Base-by-base conservation (phyloP, 1,140 invertebrate species). In the Diuraphis noxia region DNA sequence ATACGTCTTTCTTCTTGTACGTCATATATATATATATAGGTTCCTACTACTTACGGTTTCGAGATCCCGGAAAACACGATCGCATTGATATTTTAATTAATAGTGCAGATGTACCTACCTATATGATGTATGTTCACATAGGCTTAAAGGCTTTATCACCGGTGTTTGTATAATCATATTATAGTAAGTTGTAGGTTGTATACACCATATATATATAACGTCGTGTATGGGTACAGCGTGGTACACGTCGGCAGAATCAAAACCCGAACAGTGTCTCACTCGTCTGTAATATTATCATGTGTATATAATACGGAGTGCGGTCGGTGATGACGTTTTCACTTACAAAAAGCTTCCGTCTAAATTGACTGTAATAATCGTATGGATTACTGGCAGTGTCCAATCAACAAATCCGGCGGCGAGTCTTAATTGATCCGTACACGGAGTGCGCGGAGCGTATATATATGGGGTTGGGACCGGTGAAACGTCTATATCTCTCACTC, bases 401-500 rank as follows among this genome's bases (percentile, higher is more conserved):
- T 86, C 84, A 36, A 86, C 84, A 86, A 86, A 86, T 86, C 84
- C 84, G 43, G 84, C 84, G 43, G n/a, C 84, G 43, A 49, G 43
- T 86, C 84, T 86, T 86, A 86, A 86, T 86, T 86, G 84, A 86
- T 86, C 84, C 84, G 84, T 86, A 86, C 84, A 86, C 43, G 34
- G 56, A 72, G 56, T 72, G n/a, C n/a, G n/a, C 30, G 52, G 52
- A 4, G 30, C 17, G 17, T 46, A 38, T 23, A n/a, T 43, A 34
- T 41, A 41, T 84, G 30, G 81, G 40, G 40, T 85, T 85, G 41
- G 41, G 30, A 41, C n/a, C 41, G 36, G 41, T 85, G 82, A 85
- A 85, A 85, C 43, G 36, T 40, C 36, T 82, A 25, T 85, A 23
- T 86, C 43, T 49, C 84, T 49, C 41, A 13, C 30, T n/a, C 82